Evolutionary conservation across 2,888 invertebrate genomes (phyloP).

Genomic region (Antheraea assamensis): DNA sequence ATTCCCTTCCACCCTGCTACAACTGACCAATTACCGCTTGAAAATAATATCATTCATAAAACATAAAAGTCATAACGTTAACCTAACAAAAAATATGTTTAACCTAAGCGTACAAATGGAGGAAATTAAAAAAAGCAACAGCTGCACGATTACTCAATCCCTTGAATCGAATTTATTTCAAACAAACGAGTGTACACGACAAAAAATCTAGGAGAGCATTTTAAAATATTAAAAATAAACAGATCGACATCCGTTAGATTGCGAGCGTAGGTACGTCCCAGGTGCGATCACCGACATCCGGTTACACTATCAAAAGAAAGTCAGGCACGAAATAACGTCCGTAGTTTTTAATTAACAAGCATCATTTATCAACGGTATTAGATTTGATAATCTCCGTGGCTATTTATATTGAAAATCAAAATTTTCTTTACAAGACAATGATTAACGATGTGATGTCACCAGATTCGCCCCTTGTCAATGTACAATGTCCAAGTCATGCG

Average conservation of each 20-base stretch:
- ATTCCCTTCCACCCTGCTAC: no score
- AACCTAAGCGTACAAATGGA: conserved; percentile 45
- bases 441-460: conserved; percentile 77
- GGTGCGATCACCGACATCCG: conserved; percentile 39
- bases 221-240: conserved; percentile 44
- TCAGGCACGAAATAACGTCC: conserved; percentile 35
- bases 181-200: conserved; percentile 63
- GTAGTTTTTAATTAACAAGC: conserved; percentile 58
- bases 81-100: conserved; percentile 23
- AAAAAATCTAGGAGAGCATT: conserved; percentile 61
- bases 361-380: conserved; percentile 69
- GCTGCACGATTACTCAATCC: conserved; percentile 57
- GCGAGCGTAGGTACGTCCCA: conserved; percentile 47
- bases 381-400: conserved; percentile 64
- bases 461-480: conserved; percentile 62
- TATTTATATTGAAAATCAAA: conserved; percentile 68
- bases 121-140: conserved; percentile 66
- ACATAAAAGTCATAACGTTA: no score
- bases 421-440: conserved; percentile 69
- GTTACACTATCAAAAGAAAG: conserved; percentile 35
- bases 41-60: no score
- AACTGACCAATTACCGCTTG: no score
- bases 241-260: conserved; percentile 55
- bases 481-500: conserved; percentile 72
- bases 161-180: conserved; percentile 50